phyloP scores from a whole-genome alignment of 2,113 vertebrate species.

The Axis porcinus region DNA sequence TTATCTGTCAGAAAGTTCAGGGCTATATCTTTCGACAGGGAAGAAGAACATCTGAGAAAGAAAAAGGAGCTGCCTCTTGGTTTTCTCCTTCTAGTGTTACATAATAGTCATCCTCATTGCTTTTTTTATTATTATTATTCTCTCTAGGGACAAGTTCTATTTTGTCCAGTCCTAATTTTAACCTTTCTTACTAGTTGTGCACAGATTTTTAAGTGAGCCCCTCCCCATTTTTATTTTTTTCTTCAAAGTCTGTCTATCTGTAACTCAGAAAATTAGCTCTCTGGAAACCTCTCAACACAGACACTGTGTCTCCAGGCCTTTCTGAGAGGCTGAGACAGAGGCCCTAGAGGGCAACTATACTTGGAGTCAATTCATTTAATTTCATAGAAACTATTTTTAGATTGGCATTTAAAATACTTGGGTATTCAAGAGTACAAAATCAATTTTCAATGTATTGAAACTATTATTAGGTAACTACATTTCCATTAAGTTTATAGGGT shows the following conservation, averaged over 20 bases:
- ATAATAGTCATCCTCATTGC: neutral
- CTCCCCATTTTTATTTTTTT: neutral
- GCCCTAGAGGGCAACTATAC: neutral
- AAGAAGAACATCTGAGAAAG: neutral
- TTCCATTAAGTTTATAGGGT: constrained; percentile 25
- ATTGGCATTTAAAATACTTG: constrained; percentile 15
- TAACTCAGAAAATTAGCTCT: constrained; percentile 14
- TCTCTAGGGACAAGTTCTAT: neutral
- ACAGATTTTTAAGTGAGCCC: neutral
- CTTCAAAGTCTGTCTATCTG: neutral
- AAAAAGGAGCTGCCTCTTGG: neutral
- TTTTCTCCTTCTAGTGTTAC: neutral
- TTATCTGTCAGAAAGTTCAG: neutral
- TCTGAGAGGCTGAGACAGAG: neutral
- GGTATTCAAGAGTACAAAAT: constrained; percentile 1
- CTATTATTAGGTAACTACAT: neutral
- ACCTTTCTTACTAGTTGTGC: neutral
- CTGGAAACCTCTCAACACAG: neutral
- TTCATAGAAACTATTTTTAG: neutral
- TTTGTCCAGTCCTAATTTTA: constrained; percentile 12
- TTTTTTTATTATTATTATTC: neutral
- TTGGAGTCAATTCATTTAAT: neutral
- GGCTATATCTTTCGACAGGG: neutral
- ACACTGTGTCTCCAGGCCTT: constrained; percentile 16
- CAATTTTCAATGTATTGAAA: constrained; percentile 46